Conservation (phyloP, 2,797 vertebrate genomes). For the Trematomus bernacchii region DNA sequence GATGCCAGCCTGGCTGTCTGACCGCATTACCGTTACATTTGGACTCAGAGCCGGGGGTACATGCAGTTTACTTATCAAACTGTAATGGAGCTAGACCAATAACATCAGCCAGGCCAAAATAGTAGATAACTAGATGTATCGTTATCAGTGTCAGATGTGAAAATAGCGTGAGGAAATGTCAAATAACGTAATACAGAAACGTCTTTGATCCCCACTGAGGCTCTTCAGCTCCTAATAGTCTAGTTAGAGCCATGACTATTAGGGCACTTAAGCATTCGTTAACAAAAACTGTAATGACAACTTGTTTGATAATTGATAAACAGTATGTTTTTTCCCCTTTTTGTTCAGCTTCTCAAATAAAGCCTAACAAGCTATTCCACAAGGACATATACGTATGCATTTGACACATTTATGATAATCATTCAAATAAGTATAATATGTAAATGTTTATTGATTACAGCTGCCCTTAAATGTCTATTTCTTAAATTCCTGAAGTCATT, state of each 20-base stretch:
- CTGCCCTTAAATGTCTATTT: background rate
- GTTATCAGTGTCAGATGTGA: background rate
- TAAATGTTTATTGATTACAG: background rate
- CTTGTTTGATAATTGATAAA: background rate
- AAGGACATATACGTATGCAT: no score
- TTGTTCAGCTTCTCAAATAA: background rate
- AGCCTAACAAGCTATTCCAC: background rate
- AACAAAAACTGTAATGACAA: background rate
- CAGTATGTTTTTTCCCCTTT: background rate
- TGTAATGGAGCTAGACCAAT: background rate
- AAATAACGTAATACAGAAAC: background rate
- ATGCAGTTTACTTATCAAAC: constrained; percentile 1
- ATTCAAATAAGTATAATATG: background rate
- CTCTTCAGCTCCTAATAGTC: background rate
- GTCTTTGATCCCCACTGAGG: background rate
- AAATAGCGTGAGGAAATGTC: background rate
- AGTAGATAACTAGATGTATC: background rate
- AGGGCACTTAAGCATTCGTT: background rate
- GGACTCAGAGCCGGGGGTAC: constrained; percentile 19
- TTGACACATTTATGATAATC: background rate
- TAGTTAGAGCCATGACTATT: background rate
- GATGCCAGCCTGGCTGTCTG: background rate
- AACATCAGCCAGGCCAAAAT: background rate
- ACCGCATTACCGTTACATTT: constrained; percentile 5
- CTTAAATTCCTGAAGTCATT: background rate